These are phyloP conservation scores for Helogale parvula DNA, from an alignment of 2,113 vertebrate species.

Conservation along the genomic window DNA sequence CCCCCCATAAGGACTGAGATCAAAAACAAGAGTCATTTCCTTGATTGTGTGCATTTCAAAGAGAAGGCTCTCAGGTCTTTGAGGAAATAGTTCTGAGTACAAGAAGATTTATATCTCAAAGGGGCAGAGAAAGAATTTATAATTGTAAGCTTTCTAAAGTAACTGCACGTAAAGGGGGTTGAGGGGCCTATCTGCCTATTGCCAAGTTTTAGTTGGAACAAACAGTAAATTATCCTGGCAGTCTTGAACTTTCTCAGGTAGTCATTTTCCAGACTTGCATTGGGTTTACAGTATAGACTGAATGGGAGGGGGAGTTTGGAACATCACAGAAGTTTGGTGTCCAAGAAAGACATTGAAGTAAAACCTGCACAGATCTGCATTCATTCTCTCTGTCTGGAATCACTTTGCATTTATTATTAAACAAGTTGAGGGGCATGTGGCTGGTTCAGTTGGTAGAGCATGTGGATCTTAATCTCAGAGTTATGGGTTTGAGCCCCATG, in stretches of 20 bases:
- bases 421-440: no score
- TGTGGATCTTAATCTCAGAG: background rate
- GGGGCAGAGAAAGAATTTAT: background rate
- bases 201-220: background rate
- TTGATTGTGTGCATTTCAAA: background rate
- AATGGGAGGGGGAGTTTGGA: background rate
- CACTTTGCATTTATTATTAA: background rate
- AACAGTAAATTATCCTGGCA: background rate
- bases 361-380: background rate
- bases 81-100: background rate
- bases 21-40: background rate
- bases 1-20: background rate
- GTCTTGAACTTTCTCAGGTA: background rate
- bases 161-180: background rate
- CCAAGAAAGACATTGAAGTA: background rate
- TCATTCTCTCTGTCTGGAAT: background rate
- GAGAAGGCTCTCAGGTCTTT: background rate
- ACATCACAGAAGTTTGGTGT: background rate
- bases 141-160: background rate
- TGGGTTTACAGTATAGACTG: background rate
- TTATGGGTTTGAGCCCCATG: background rate
- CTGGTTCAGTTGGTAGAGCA: background rate
- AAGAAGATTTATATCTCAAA: background rate
- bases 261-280: background rate
- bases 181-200: background rate